Evolutionary conservation across 2,113 vertebrate genomes (phyloP), one percentile per base, ranked within the genome.

Genomic region (Amazona vittata): DNA sequence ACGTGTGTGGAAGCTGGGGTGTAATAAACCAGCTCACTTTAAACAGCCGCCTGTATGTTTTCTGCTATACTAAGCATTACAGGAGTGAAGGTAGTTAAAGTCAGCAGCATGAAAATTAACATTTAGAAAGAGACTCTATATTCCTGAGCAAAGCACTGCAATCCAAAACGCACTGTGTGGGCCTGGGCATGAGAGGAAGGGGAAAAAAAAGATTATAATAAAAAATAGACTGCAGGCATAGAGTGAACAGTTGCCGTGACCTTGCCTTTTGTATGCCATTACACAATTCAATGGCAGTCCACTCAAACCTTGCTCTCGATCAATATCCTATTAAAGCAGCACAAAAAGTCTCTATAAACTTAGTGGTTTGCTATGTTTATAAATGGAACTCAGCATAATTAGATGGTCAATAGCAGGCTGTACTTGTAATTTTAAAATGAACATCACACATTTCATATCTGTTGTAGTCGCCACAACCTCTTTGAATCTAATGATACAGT

Each of bases 241-340:
- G 97, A 97, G 93, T 79, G 96, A 97, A 91, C 97, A 88, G 97
- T 96, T 94, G 91, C 98, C 83, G 92, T 99, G 99, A 99, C 99
- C 99, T 99, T 99, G 99, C 98, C 98, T 98, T 98, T 97, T 98
- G 98, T 98, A 98, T 98, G 98, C 98, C 98, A 98, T 99, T 99
- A 98, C 99, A 99, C 99, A 98, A 99, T 99, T 99, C 99, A 98
- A 98, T 98, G 98, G 99, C 98, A 98, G 98, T 98, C 98, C 98
- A 98, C 99, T 99, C 98, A 98, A 99, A 99, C 98, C 98, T 98
- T 98, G 98, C 98, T 99, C 98, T 98, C 99, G 99, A 99, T 99
- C 99, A 99, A 99, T 99, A 99, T 99, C 98, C 99, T 99, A 99
- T 99, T 99, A 99, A 99, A 99, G 98, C 98, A 96, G 98, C 98